Evolutionary conservation across 30 jellyfish, hydroid and myxozoan species (phyloP), one percentile per base, ranked within the genome.

Genomic region (Sanderia malayensis): DNA sequence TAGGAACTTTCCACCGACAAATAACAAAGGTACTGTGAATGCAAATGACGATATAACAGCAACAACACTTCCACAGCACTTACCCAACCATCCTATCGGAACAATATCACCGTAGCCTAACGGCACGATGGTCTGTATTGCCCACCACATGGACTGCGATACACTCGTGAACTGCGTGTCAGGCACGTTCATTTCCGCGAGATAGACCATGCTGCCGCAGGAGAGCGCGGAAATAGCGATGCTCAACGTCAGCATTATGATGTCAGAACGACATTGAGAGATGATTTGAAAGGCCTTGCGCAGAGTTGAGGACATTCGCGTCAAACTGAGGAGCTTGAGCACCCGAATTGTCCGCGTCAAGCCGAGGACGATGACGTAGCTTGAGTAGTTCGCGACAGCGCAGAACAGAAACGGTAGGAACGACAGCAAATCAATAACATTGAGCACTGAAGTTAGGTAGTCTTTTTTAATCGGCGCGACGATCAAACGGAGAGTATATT

Each of bases 261-360:
- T 25, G 28, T 62, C 74, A 0, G 74, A 41, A 7, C 22, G 22
- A 62, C 74, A 62, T 3, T 62, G 49, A 2, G 52, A 27, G 55
- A 62, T 62, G 27, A 62, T 62, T 28, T 23, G 0, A 11, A 27
- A 31, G 25, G 52, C 17, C 31, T 10, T 27, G 19, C 25, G 57
- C 9, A 62, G 11, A 2, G 74, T 27, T 15, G 23, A 18, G 17
- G 52, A 24, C 34, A 29, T 21, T 25, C 29, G 25, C 2, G 26
- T 41, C 34, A 62, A 27, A 23, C 87, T 86, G 25, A 81, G 44
- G 20, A 81, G 67, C 9, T 85, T 84, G 24, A 81, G 19, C 25
- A 70, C 67, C 6, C 94, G 80, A 3, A 64, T 1, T 11, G 70
- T 30, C 8, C 94, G 81, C 17, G 64, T 30, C 27, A 32, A 47